Percentiles rank a stretch among this genome's conserved stretches.
These are phyloP conservation scores for Neoaliturus tenellus DNA, from an alignment of 2,888 invertebrate species.

Conservation along the genomic window DNA sequence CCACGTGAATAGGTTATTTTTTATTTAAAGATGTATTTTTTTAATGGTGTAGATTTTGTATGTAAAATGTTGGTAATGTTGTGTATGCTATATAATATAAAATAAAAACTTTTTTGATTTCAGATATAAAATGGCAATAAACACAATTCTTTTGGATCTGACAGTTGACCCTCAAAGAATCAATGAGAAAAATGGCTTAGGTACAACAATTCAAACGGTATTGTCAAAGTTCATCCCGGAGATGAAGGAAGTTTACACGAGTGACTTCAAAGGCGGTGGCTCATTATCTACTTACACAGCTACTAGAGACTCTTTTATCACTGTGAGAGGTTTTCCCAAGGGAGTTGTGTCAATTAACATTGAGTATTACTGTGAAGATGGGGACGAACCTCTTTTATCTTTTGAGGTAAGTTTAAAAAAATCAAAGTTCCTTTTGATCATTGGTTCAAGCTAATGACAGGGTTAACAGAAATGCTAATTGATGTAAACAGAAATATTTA, in stretches of 20 bases:
- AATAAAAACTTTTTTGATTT: slow-evolving; percentile 83
- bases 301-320: slow-evolving; percentile 82
- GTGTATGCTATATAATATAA: slow-evolving; percentile 79
- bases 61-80: not conserved
- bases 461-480: no score
- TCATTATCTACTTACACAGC: slow-evolving; percentile 83
- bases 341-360: slow-evolving; percentile 89
- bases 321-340: slow-evolving; percentile 83
- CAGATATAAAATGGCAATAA: slow-evolving; percentile 80
- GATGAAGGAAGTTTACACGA: slow-evolving; percentile 81
- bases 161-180: slow-evolving; percentile 82
- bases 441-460: no score
- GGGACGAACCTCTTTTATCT: slow-evolving; percentile 82
- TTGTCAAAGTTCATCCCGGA: slow-evolving; percentile 83
- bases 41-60: not conserved
- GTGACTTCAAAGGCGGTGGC: slow-evolving; percentile 80
- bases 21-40: not conserved
- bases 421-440: not conserved
- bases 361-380: slow-evolving; percentile 87
- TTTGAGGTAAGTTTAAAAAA: slow-evolving; percentile 81
- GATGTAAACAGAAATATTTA: no score
- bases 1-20: not conserved
- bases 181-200: slow-evolving; percentile 80
- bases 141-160: slow-evolving; percentile 88
- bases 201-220: slow-evolving; percentile 81